Evolutionary conservation across 2,797 vertebrate species (phyloP), one percentile per base, ranked within the genome.

Genomic region (Lycodopsis pacificus): DNA sequence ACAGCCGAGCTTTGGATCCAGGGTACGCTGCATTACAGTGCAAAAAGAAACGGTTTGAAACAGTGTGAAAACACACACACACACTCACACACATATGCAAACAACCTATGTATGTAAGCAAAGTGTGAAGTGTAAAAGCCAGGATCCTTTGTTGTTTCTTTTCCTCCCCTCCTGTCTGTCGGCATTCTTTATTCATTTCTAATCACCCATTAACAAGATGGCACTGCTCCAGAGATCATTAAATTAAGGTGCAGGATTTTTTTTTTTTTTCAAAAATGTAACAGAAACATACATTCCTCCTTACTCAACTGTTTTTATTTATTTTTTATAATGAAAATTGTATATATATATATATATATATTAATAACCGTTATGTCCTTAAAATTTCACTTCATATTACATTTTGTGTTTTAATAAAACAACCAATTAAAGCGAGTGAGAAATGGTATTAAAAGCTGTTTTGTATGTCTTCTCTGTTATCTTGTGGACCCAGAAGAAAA

Each of bases 141-240:
- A 59, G 38, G 48, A 56, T 65, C 20, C 22, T 48, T 40, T 36
- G 11, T 22, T 56, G 49, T 46, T 36, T 46, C 8, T 17, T 32
- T 53, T 15, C 7, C 11, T 71, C 14, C 36, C 42, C 19, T 77
- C 42, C 66, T 48, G 64, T 76, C 78, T 57, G 19, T 44, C 49
- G 19, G 25, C 34, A 11, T 32, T 71, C 48, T 38, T 44, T 69
- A 57, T 69, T 57, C 51, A 56, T 58, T 77, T 62, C 63, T 34
- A 67, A 71, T 77, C 61, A 72, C 34, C 76, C 62, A 57, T 82
- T 84, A 85, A 84, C n/a, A 25, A 76, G 61, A 64, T 87, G 83
- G 89, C 84, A 22, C 36, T 1, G 65, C 68, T 83, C 71, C 84
- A 89, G 65, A 82, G 34, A 82, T 81, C 75, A 81, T 80, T 78